phyloP scores from a whole-genome alignment of 2,797 vertebrate species.

The Discoglossus pictus region DNA sequence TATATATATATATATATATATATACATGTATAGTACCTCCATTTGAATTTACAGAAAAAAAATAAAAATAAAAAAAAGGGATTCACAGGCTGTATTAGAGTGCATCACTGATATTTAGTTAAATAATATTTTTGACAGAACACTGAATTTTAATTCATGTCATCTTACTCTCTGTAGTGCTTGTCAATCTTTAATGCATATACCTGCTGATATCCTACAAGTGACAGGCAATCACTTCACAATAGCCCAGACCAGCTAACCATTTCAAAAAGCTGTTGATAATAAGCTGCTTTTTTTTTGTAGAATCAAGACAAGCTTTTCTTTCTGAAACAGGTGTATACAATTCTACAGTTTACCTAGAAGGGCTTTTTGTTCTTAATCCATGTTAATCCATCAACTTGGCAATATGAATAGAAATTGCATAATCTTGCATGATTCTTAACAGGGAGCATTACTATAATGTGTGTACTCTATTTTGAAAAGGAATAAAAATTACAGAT shows the following conservation, averaged over 20 bases:
- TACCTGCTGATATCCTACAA: constrained; percentile 14
- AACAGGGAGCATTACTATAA: too few relatives aligned
- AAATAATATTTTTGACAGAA: too few relatives aligned
- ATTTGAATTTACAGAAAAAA: too few relatives aligned
- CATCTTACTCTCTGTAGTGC: not conserved
- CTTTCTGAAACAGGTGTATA: constrained; percentile 9
- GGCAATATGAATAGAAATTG: too few relatives aligned
- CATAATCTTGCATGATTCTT: too few relatives aligned
- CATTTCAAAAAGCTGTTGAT: constrained; percentile 14
- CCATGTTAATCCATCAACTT: constrained; percentile 4
- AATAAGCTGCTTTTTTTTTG: constrained; percentile 1
- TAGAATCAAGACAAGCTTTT: constrained; percentile 2
- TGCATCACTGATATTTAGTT: too few relatives aligned
- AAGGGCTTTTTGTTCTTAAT: constrained; percentile 7
- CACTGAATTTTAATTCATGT: constrained; percentile 11
- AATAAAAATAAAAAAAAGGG: too few relatives aligned
- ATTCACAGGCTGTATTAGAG: too few relatives aligned
- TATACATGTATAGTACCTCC: too few relatives aligned
- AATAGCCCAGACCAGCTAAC: constrained; percentile 23
- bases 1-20: too few relatives aligned
- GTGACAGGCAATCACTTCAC: constrained; percentile 23
- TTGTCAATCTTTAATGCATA: constrained; percentile 21
- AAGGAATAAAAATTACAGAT: too few relatives aligned
- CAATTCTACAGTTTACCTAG: not conserved
- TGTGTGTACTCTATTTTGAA: too few relatives aligned